Base-by-base conservation (phyloP, 2,888 invertebrate species). In the Drosophila colorata region DNA sequence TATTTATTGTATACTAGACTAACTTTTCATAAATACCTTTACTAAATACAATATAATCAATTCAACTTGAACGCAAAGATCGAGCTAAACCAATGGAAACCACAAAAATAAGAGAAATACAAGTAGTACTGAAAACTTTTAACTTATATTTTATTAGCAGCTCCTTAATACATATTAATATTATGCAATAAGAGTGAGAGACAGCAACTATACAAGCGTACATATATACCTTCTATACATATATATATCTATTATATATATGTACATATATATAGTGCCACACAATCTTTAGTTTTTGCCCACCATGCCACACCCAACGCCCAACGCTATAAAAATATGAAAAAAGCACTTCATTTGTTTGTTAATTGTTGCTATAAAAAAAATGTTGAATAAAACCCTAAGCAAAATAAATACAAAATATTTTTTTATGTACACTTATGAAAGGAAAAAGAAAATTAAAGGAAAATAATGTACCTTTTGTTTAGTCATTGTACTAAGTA, bases 301-400 rank as follows among this genome's bases (percentile, higher is more conserved):
- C 69, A 74, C 68, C 68, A 56, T 58, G 47, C 59, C 67, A 64
- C 48, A 38, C 64, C 48, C 58, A 74, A 74, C 61, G 59, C 74
- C 67, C 72, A 69, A 61, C 60, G 77, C 74, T 75, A 64, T 20
- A 31, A 56, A 46, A 47, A 47, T 37, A 14, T 11, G 63, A 23
- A 38, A 47, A 33, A 56, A 23, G 28, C 31, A 68, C 40, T 67
- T 67, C 16, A 78, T 87, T 85, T 85, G 78, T 80, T 84, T 80
- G 86, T 87, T 85, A 79, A 88, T 82, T 80, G 86, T 82, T 82
- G 75, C 61, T 74, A 85, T 64, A 58, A 46, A 41, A 44, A 48
- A 61, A 58, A 44, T 65, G 66, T 77, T 77, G 18, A 79, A 74
- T 52, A 59, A 79, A 74, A 57, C 40, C 60, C 40, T 58, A 70